phyloP scores from a whole-genome alignment of 2,113 vertebrate genomes.

The Todiramphus saurophagus region DNA sequence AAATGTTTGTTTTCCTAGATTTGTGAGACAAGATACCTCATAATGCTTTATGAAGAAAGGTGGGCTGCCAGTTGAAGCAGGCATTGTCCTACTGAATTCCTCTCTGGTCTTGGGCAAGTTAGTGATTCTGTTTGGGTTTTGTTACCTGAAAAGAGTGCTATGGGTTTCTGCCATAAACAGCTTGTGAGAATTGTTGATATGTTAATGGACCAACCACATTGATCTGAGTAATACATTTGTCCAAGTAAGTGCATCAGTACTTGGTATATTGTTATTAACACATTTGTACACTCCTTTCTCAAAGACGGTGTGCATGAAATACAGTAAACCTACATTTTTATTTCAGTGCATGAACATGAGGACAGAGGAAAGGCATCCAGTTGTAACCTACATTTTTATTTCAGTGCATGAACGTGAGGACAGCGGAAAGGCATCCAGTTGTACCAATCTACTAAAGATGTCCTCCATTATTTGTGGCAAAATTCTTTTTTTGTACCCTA shows the following conservation, averaged over 20 bases:
- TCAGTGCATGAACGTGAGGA: background rate
- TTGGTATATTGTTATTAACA: background rate
- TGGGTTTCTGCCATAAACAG: background rate
- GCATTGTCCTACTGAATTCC: background rate
- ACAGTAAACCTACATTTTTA: background rate
- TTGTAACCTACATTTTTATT: background rate
- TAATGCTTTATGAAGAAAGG: background rate
- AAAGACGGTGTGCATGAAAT: background rate
- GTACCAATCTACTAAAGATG: conserved; percentile 4
- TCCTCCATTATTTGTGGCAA: conserved; percentile 31
- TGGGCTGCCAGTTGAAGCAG: background rate
- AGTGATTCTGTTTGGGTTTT: background rate
- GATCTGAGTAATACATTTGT: background rate
- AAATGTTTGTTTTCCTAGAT: background rate
- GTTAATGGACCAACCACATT: background rate
- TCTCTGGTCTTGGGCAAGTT: background rate
- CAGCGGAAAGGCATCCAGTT: background rate
- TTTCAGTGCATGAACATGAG: background rate
- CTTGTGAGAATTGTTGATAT: background rate
- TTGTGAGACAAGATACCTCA: background rate
- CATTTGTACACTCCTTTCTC: background rate
- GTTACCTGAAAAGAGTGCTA: background rate
- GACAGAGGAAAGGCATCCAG: background rate
- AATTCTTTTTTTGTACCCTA: conserved; percentile 14
- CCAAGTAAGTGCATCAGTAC: background rate